Conservation (phyloP, 2,797 vertebrate genomes). For the Pantherophis vulpinus region DNA sequence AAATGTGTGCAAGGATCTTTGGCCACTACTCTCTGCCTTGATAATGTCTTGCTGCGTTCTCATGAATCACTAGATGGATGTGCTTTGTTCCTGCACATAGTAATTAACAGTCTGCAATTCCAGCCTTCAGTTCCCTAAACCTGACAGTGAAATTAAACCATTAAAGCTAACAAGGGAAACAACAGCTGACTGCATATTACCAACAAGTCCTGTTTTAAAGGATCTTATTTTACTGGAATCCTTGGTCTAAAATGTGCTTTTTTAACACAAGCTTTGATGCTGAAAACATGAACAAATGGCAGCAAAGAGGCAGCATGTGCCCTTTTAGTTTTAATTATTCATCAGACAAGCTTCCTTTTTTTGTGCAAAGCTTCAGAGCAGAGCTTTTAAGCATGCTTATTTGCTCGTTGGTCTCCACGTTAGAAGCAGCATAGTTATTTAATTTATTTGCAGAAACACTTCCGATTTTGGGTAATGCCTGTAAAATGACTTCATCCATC, state of each 20-base stretch:
- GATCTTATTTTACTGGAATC: constrained; percentile 41
- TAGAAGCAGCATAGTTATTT: constrained; percentile 32
- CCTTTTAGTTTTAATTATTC: constrained; percentile 63
- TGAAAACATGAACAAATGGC: constrained; percentile 46
- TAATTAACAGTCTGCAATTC: constrained; percentile 43
- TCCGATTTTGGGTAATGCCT: constrained; percentile 55
- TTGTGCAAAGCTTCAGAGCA: constrained; percentile 46
- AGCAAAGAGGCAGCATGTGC: constrained; percentile 37
- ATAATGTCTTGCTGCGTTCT: neutral
- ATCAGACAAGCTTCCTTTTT: constrained; percentile 50
- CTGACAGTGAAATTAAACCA: constrained; percentile 34
- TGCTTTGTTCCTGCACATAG: neutral
- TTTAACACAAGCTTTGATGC: constrained; percentile 48
- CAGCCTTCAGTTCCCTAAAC: constrained; percentile 31
- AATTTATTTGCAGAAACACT: constrained; percentile 46
- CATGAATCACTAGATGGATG: constrained; percentile 18
- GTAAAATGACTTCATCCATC: constrained; percentile 40
- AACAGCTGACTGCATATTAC: neutral
- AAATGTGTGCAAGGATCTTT: neutral
- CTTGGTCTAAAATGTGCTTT: constrained; percentile 45
- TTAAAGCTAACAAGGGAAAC: constrained; percentile 43
- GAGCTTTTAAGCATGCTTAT: constrained; percentile 9
- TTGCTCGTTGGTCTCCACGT: constrained; percentile 30
- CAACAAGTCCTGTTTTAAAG: constrained; percentile 38
- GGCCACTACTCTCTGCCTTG: neutral